phyloP scores from a whole-genome alignment of 2,888 invertebrate genomes.

The Dryocosmus kuriphilus region DNA sequence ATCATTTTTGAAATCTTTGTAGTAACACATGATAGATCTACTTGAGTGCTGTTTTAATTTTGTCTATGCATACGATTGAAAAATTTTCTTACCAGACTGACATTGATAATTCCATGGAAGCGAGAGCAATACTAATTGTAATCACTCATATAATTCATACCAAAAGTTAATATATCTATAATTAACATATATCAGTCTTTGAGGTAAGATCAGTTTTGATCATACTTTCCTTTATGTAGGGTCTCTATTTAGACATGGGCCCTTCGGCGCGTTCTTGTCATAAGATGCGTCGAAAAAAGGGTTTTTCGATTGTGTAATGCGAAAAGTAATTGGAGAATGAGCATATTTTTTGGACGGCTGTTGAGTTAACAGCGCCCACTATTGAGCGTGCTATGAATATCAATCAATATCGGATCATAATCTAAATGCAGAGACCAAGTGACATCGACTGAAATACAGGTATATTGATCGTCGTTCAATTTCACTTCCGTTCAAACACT shows the following conservation, averaged over 20 bases:
- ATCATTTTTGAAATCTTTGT: background rate
- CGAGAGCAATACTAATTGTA: too few relatives aligned
- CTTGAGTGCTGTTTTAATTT: background rate
- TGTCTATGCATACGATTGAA: background rate
- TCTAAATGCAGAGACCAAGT: slow-evolving; percentile 11
- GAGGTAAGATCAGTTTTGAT: background rate
- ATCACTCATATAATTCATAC: too few relatives aligned
- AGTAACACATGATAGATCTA: background rate
- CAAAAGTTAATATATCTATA: background rate
- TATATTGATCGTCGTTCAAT: background rate
- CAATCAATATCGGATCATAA: slow-evolving; percentile 16
- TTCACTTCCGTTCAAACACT: slow-evolving; percentile 21
- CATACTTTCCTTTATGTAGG: background rate
- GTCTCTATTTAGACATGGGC: background rate
- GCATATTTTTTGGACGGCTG: slow-evolving; percentile 8
- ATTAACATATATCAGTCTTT: background rate
- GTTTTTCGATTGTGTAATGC: slow-evolving; percentile 6
- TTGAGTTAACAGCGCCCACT: background rate
- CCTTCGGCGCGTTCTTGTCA: background rate
- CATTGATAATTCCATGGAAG: too few relatives aligned
- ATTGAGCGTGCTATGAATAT: slow-evolving; percentile 8
- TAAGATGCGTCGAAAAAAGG: background rate
- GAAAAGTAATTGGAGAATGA: slow-evolving; percentile 14
- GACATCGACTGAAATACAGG: background rate
- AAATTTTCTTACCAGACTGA: background rate